Conservation (phyloP, 2,888 invertebrate species). For the Syrista parreyssii region DNA sequence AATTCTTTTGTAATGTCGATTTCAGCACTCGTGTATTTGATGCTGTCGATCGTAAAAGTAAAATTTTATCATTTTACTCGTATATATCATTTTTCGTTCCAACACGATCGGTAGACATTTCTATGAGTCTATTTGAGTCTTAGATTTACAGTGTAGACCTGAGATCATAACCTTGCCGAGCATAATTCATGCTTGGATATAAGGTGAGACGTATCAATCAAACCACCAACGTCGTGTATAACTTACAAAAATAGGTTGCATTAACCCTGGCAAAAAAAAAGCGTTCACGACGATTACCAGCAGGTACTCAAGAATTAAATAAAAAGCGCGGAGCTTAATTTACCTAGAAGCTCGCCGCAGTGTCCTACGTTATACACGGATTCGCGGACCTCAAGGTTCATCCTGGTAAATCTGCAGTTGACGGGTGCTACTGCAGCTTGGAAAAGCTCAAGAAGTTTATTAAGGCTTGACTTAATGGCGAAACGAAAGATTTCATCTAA, state of each 20-base stretch:
- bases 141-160: no score
- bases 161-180: neutral
- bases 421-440: slow-evolving; percentile 36
- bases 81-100: neutral
- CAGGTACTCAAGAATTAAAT: neutral
- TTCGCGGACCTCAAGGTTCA: neutral
- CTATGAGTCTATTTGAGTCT: no score
- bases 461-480: slow-evolving; percentile 31
- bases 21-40: no score
- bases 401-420: slow-evolving; percentile 42
- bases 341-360: neutral
- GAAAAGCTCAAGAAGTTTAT: slow-evolving; percentile 45
- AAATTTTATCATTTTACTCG: no score
- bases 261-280: neutral
- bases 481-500: slow-evolving; percentile 33
- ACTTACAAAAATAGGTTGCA: neutral
- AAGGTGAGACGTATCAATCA: neutral
- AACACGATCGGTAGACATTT: neutral
- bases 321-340: neutral
- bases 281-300: neutral
- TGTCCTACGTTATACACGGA: neutral
- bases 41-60: neutral
- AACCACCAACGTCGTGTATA: neutral
- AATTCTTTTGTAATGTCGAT: no score
- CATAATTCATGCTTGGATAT: neutral